phyloP scores from a whole-genome alignment of 2,888 invertebrate species.

The Graphium colonna region DNA sequence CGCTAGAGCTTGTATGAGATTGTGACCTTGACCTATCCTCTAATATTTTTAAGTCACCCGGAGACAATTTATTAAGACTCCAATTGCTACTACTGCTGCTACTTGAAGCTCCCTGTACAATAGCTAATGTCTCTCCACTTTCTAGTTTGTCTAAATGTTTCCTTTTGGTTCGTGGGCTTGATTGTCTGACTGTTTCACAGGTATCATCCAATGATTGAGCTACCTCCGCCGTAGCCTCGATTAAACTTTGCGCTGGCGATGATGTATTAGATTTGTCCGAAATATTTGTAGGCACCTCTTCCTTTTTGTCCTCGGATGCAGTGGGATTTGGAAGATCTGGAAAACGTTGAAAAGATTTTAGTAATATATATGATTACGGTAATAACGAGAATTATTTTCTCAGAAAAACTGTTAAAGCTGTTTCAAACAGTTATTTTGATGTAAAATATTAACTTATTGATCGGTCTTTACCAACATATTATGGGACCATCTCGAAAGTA shows the following conservation, averaged over 20 bases:
- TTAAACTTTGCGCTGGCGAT: conserved; percentile 66
- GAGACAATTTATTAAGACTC: conserved; percentile 68
- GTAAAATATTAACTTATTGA: no score
- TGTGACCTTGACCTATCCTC: conserved; percentile 71
- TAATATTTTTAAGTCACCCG: conserved; percentile 70
- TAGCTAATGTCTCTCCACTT: conserved; percentile 66
- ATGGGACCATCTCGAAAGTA: no score
- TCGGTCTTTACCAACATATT: no score
- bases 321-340: conserved; percentile 48
- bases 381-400: no score
- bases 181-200: conserved; percentile 83
- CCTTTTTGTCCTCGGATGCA: conserved; percentile 42
- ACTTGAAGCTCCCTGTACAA: conserved; percentile 71
- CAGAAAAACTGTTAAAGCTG: no score
- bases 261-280: conserved; percentile 48
- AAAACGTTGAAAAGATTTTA: no score
- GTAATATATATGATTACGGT: no score
- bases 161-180: conserved; percentile 78
- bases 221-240: conserved; percentile 84
- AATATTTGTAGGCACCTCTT: conserved; percentile 40
- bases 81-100: conserved; percentile 77
- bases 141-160: conserved; percentile 74
- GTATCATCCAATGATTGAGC: conserved; percentile 84
- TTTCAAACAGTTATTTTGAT: no score
- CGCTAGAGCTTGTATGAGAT: conserved; percentile 74